These are phyloP conservation scores for Misgurnus mizolepis DNA, from an alignment of 2,113 vertebrate genomes.

Conservation along the genomic window DNA sequence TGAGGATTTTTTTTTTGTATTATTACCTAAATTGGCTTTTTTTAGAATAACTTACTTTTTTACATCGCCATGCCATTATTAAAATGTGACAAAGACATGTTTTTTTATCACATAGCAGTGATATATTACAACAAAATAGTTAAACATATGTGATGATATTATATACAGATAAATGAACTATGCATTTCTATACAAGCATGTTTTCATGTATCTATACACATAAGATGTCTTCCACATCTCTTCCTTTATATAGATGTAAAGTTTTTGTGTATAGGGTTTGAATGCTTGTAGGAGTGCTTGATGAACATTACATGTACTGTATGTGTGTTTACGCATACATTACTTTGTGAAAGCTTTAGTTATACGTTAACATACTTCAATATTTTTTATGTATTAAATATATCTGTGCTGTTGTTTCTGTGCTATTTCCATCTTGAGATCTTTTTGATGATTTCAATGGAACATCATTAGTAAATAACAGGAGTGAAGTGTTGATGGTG, in stretches of 20 bases:
- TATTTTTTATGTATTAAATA: no score
- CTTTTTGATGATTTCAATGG: not conserved
- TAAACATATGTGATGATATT: not conserved
- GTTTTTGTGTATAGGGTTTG: slow-evolving; percentile 53
- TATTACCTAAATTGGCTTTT: no score
- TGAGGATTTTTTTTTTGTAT: not conserved
- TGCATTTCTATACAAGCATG: slow-evolving; percentile 40
- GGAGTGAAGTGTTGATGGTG: slow-evolving; percentile 6
- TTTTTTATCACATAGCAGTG: not conserved
- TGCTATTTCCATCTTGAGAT: not conserved
- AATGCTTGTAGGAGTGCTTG: slow-evolving; percentile 50
- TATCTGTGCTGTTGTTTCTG: not conserved
- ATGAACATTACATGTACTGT: slow-evolving; percentile 53
- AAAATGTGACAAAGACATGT: not conserved
- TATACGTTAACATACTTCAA: not conserved
- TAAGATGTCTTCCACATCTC: slow-evolving; percentile 40
- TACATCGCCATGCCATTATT: not conserved
- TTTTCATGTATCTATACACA: slow-evolving; percentile 34
- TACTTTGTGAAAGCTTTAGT: slow-evolving; percentile 28
- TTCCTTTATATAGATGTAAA: slow-evolving; percentile 55
- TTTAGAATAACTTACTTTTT: not conserved
- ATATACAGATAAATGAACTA: slow-evolving; percentile 30
- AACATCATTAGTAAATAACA: slow-evolving; percentile 27
- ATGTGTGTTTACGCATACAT: slow-evolving; percentile 56
- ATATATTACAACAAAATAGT: slow-evolving; percentile 4